These are phyloP conservation scores for Yponomeuta sedellus DNA, from an alignment of 2,888 invertebrate species.

Conservation along the genomic window DNA sequence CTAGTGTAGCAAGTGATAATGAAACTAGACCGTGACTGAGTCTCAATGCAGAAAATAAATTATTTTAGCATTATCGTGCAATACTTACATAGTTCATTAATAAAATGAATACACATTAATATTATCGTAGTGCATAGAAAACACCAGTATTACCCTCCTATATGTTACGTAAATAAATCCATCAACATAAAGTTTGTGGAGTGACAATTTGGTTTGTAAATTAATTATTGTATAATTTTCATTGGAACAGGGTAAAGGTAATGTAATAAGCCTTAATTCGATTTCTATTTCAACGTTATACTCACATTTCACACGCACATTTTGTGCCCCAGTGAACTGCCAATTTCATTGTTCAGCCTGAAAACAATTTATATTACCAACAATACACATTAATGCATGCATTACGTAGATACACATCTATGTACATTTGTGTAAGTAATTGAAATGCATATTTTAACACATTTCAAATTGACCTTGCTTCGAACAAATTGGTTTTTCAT, in stretches of 20 bases:
- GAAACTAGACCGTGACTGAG: too few relatives aligned
- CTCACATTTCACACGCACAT: not conserved
- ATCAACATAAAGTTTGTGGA: not conserved
- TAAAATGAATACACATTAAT: too few relatives aligned
- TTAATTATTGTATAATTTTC: not conserved
- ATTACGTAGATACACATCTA: not conserved
- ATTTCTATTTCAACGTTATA: not conserved
- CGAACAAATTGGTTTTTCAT: not conserved
- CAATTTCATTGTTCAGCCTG: not conserved
- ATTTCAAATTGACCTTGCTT: not conserved
- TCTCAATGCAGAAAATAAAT: too few relatives aligned
- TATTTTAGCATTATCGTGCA: too few relatives aligned
- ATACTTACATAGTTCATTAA: too few relatives aligned
- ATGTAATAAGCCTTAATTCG: not conserved
- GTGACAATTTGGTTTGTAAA: not conserved
- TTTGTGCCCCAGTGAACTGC: not conserved
- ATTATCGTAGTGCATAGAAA: too few relatives aligned
- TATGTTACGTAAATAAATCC: too few relatives aligned
- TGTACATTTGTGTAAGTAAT: not conserved
- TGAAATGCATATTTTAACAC: conserved; percentile 14
- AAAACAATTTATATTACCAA: not conserved
- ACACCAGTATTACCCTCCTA: too few relatives aligned
- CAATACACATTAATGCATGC: not conserved
- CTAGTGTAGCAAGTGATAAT: too few relatives aligned
- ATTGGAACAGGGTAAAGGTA: not conserved